These are phyloP conservation scores for Hepsetus odoe DNA, from an alignment of 2,113 vertebrate genomes.

Conservation along the genomic window DNA sequence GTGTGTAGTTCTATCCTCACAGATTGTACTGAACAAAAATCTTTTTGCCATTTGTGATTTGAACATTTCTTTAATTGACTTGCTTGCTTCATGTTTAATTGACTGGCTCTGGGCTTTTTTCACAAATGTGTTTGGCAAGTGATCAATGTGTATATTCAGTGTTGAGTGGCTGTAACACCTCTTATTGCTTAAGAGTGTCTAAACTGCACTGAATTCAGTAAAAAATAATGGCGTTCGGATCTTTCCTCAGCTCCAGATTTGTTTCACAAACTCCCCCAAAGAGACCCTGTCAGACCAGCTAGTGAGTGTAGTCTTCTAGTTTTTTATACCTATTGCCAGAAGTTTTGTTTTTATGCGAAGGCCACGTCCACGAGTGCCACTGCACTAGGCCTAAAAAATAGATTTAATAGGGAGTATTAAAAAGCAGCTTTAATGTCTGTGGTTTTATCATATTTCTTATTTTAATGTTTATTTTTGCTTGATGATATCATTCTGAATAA, in stretches of 20 bases:
- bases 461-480: too few species aligned
- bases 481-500: too few species aligned
- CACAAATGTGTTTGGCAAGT: background rate
- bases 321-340: too few species aligned
- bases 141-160: background rate
- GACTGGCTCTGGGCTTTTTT: background rate
- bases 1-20: background rate
- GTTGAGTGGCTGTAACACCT: background rate
- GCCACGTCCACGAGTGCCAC: too few species aligned
- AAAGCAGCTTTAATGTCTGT: too few species aligned
- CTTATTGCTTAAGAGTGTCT: background rate
- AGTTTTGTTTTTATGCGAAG: too few species aligned
- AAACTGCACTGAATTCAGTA: background rate
- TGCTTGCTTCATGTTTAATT: background rate
- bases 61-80: background rate
- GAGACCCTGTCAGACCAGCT: too few species aligned
- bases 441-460: too few species aligned
- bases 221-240: background rate
- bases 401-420: too few species aligned
- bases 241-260: background rate
- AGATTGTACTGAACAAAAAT: background rate
- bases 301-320: too few species aligned
- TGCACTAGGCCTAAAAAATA: too few species aligned
- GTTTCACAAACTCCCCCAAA: background rate
- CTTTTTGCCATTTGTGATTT: background rate